These are phyloP conservation scores for Paradoxurus hermaphroditus DNA, from an alignment of 2,113 vertebrate species.

Conservation along the genomic window DNA sequence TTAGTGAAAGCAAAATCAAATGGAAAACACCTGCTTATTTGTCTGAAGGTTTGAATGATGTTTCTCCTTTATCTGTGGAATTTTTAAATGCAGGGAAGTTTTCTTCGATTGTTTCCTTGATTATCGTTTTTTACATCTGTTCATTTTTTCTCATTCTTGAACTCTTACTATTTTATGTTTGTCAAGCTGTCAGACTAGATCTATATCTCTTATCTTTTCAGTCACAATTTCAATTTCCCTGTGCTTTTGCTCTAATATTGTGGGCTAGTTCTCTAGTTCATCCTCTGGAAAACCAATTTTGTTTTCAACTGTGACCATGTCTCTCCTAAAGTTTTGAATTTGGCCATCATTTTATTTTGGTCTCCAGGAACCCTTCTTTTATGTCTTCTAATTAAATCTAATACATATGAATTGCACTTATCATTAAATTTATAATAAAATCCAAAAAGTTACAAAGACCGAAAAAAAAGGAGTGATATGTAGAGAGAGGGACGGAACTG, in stretches of 20 bases:
- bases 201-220: background rate
- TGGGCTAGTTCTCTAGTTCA: background rate
- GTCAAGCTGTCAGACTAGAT: background rate
- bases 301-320: background rate
- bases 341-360: background rate
- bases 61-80: background rate
- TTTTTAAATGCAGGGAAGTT: background rate
- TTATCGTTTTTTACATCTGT: background rate
- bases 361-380: background rate
- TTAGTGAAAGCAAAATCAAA: constrained; percentile 15
- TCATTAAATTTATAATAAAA: constrained; percentile 25
- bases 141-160: background rate
- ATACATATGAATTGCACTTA: background rate
- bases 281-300: background rate
- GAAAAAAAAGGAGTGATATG: background rate
- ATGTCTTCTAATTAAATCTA: background rate
- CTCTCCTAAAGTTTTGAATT: constrained; percentile 17
- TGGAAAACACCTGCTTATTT: background rate
- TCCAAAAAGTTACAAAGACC: background rate
- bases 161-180: background rate
- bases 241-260: background rate
- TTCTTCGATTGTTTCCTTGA: constrained; percentile 1
- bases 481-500: background rate
- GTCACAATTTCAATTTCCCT: background rate
- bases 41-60: background rate